Evolutionary conservation across 2,797 vertebrate genomes (phyloP), one percentile per base, ranked within the genome.

Genomic region (Ambastaia sidthimunki): DNA sequence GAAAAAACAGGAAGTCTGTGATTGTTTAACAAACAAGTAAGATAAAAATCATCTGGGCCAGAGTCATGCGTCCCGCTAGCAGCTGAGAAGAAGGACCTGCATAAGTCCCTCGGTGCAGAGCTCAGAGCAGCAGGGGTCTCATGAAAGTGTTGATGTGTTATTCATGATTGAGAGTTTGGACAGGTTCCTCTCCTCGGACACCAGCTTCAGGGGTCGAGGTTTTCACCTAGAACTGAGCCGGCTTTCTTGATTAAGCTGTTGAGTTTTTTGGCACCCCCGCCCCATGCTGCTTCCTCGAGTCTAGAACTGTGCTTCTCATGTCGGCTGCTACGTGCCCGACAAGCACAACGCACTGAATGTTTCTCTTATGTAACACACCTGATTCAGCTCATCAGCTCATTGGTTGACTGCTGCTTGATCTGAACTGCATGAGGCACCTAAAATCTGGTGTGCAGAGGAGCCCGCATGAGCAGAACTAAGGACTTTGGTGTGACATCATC

Each of bases 11-110:
- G 16, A 15, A 1, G n/a, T 18, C 44, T 65, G 63, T 75, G 47
- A 75, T 66, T 2, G 15, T 66, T 75, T 54, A 54, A 41, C 31
- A 76, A 68, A 55, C 63, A 76, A 55, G 21, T 74, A 28, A 74
- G 18, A 74, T 62, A 21, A 7, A 41, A 68, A 57, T 19, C 44
- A 62, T 7, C 52, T 47, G 21, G 31, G 23, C 5, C 23, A 50
- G 47, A 55, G 50, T 7, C 37, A 28, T 66, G 65, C 28, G 23
- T 7, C 28, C 15, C 52, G 47, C 28, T 52, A 75, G 21, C 31
- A 55, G 11, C 50, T 41, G 4, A 7, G 19, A 67, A 18, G 62
- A 76, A 41, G 9, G 11, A n/a, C 21, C 21, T 44, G 12, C 34
- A 67, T 67, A 55, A 57, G 31, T 65, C 13, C 4, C 28, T 65